Base-by-base conservation (phyloP, 1,140 invertebrate species). In the Ladona fulva region DNA sequence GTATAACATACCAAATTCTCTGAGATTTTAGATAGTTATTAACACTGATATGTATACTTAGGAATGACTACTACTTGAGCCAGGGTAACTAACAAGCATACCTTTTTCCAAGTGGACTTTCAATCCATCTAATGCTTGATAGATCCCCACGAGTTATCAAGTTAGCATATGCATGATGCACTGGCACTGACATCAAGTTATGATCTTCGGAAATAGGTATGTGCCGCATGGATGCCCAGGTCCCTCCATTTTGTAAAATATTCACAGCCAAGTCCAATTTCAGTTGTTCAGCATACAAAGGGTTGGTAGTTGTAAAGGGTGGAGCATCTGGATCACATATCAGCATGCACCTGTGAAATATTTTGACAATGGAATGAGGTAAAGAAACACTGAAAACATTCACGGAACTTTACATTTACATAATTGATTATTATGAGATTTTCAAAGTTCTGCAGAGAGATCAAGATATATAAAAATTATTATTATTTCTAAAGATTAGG, bases 221-320 rank as follows among this genome's bases (percentile, higher is more conserved):
- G 83, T 95, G 90, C 79, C 95, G 90, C 80, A 95, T 93, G 29
- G 90, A 92, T 16, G 94, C 94, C 89, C 96, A 97, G 85, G 89
- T 87, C 19, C 89, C 77, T 24, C 85, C 92, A 85, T 92, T 83
- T 83, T 89, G 85, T 82, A 89, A 90, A 11, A 97, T 89, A 83
- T 97, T 97, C n/a, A 94, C 85, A n/a, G 90, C 89, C 78, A 98
- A 84, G 84, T 96, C 92, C 78, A 92, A 87, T 42, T 89, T 84
- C 0, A 92, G 80, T 81, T 93, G 91, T 16, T 88, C 83, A n/a
- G 86, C 82, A 81, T 92, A 93, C 1, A 93, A 86, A 0, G 89
- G 85, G 80, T 90, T 81, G n/a, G 89, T 81, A 0, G 90, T 82
- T 80, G 90, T 88, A 79, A 94, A 94, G 1, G 84, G 80, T 3